A percentile compares a stretch with the other conserved stretches of the same genome.
Evolutionary conservation across 2,113 vertebrate genomes (phyloP).

Genomic region (Pholis gunnellus): DNA sequence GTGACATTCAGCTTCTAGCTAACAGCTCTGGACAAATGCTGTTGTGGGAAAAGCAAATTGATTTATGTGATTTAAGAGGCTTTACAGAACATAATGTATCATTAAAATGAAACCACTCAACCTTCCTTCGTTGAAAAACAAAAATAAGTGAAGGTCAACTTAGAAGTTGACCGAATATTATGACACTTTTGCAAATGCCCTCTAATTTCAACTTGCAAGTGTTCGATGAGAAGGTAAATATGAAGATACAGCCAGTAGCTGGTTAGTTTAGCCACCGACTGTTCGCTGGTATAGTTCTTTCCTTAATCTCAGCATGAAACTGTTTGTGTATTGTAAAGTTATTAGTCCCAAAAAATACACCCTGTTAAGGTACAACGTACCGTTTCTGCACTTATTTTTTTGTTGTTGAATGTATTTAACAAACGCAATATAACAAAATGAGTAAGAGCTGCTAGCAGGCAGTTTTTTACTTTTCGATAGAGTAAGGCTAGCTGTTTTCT

Average conservation of each 20-base stretch:
- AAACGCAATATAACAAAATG: not conserved
- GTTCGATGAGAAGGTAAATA: not conserved
- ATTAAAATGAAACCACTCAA: not conserved
- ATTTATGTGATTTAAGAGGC: not conserved
- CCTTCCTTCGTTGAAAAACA: not conserved
- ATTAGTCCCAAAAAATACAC: not conserved
- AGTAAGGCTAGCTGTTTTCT: not conserved
- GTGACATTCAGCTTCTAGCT: slow-evolving; percentile 65
- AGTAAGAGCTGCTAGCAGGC: not conserved
- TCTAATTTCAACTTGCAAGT: not conserved
- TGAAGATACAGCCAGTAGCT: not conserved
- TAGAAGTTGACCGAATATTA: not conserved
- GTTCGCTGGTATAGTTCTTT: not conserved
- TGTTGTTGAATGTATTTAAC: not conserved
- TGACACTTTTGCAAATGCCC: not conserved
- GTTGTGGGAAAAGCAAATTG: slow-evolving; percentile 9
- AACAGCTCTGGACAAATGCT: slow-evolving; percentile 28
- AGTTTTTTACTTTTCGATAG: not conserved
- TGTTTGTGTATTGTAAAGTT: not conserved
- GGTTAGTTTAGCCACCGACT: not conserved
- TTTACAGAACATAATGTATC: not conserved
- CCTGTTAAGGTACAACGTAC: not conserved
- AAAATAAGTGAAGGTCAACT: not conserved
- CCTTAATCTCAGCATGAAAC: not conserved
- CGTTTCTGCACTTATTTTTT: not conserved